These are phyloP conservation scores for Gymnocheta viridis DNA, from an alignment of 2,888 invertebrate species.

Conservation along the genomic window DNA sequence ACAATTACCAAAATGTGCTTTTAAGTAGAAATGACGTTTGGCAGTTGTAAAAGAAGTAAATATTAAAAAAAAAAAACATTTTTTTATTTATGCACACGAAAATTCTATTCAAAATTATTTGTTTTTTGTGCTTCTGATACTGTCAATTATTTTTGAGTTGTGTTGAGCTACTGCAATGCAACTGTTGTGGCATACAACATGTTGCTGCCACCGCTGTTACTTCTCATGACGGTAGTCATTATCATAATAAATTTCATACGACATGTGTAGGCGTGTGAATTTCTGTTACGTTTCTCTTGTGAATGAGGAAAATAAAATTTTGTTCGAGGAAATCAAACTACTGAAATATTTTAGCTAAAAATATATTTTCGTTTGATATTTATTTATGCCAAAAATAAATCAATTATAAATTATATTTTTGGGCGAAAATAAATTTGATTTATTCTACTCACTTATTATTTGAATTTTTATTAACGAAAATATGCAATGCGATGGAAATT, in stretches of 20 bases:
- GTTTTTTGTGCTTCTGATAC: slow-evolving; percentile 1
- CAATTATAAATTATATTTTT: slow-evolving; percentile 57
- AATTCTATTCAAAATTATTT: slow-evolving; percentile 35
- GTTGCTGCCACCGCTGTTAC: slow-evolving; percentile 7
- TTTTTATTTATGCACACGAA: neutral
- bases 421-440: slow-evolving; percentile 25
- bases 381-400: slow-evolving; percentile 63
- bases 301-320: slow-evolving; percentile 9
- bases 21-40: neutral
- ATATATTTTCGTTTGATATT: slow-evolving; percentile 44
- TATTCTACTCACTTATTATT: slow-evolving; percentile 25
- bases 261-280: slow-evolving; percentile 68
- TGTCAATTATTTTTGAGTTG: slow-evolving; percentile 66
- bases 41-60: neutral
- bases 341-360: slow-evolving; percentile 32
- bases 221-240: slow-evolving; percentile 20
- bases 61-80: neutral
- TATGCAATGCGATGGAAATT: slow-evolving; percentile 16
- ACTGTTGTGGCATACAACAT: neutral
- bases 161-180: slow-evolving; percentile 30
- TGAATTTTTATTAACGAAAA: slow-evolving; percentile 5
- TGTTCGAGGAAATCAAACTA: slow-evolving; percentile 15
- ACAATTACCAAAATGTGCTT: slow-evolving; percentile 6
- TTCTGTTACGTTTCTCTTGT: slow-evolving; percentile 43
- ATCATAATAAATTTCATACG: slow-evolving; percentile 26